A percentile compares a stretch with the other conserved stretches of the same genome.
These are phyloP conservation scores for Desmodus rotundus DNA, from an alignment of 2,113 vertebrate genomes.

Conservation along the genomic window DNA sequence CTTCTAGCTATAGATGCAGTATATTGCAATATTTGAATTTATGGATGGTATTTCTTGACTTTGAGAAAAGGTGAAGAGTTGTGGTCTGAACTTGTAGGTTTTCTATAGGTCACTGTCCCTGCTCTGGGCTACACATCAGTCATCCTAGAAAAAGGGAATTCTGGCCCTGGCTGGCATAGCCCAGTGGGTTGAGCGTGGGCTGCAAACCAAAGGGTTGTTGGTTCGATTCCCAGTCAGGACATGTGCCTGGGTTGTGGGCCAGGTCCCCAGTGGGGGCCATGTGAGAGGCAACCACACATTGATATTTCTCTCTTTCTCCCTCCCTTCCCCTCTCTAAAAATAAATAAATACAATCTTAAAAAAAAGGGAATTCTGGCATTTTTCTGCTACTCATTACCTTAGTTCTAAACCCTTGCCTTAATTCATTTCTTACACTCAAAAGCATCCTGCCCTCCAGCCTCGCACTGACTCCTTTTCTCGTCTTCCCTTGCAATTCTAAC, in stretches of 20 bases:
- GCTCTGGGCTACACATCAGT: neutral
- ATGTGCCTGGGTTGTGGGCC: too few relatives aligned
- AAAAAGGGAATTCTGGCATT: neutral
- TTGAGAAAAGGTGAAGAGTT: neutral
- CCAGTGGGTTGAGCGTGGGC: too few relatives aligned
- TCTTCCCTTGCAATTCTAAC: neutral
- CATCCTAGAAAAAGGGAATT: neutral
- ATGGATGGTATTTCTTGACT: neutral
- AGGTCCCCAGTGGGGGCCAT: too few relatives aligned
- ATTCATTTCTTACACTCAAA: neutral
- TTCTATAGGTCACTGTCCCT: neutral
- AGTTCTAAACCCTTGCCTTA: neutral
- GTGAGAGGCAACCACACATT: too few relatives aligned
- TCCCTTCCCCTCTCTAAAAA: too few relatives aligned
- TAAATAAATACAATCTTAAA: too few relatives aligned
- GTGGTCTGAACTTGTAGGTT: neutral
- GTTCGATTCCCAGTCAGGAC: too few relatives aligned
- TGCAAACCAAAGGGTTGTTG: too few relatives aligned
- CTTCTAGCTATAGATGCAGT: neutral
- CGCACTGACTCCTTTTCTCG: neutral
- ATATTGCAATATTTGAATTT: neutral
- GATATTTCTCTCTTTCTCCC: too few relatives aligned
- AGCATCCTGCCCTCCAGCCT: neutral
- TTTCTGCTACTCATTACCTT: neutral
- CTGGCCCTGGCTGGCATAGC: neutral